Conservation (phyloP, 1,140 invertebrate species). For the Heterodera carotae region DNA sequence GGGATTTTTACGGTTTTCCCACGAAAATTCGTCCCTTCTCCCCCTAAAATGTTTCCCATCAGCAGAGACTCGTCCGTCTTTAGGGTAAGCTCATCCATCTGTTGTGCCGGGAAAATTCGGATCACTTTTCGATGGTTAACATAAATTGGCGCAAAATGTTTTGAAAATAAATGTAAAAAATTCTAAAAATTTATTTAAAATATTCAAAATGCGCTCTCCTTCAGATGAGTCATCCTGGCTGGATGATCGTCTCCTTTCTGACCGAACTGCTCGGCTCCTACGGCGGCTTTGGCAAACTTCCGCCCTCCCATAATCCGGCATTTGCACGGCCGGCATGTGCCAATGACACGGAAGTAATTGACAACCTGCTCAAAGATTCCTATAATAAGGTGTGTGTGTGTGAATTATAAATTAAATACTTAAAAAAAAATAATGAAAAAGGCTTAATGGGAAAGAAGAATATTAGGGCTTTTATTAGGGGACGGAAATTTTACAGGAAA, state of each 20-base stretch:
- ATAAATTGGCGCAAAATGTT: too few relatives aligned
- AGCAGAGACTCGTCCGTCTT: not conserved
- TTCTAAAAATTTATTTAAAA: not conserved
- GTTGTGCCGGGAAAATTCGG: not conserved
- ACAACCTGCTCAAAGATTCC: constrained; percentile 59
- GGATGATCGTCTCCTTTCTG: constrained; percentile 65
- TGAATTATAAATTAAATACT: too few relatives aligned
- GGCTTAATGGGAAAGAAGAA: too few relatives aligned
- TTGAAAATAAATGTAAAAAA: not conserved
- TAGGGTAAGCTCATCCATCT: not conserved
- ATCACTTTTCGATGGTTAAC: not conserved
- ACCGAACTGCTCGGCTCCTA: constrained; percentile 61
- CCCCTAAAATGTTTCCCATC: not conserved
- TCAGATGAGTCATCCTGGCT: constrained; percentile 61
- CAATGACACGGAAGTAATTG: constrained; percentile 64
- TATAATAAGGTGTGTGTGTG: constrained; percentile 64
- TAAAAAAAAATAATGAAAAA: too few relatives aligned
- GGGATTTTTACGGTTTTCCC: constrained; percentile 1
- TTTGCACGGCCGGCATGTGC: constrained; percentile 46
- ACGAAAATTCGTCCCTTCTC: not conserved
- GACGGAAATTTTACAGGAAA: too few relatives aligned
- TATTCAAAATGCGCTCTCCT: not conserved
- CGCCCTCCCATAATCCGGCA: constrained; percentile 13
- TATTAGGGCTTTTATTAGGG: too few relatives aligned
- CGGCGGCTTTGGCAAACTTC: constrained; percentile 53